Evolutionary conservation across 2,888 invertebrate species (phyloP), one percentile per base, ranked within the genome.

Genomic region (Argyresthia albistria): DNA sequence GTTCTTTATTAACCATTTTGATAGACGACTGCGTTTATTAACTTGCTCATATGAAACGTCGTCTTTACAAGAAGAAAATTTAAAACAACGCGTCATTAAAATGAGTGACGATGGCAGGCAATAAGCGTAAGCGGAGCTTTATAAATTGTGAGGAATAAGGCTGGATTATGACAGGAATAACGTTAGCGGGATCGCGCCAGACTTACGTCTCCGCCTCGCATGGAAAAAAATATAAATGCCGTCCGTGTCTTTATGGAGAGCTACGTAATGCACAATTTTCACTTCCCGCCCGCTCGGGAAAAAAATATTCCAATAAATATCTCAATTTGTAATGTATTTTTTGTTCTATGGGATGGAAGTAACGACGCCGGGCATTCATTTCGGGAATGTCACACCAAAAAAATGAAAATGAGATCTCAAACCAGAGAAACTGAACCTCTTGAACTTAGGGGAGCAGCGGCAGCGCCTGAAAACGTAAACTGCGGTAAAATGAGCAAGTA

Each of bases 81-180:
- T 64, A 60, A 69, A 68, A 65, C 60, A 67, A 65, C 61, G 59
- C 56, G 54, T 58, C 64, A 65, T 69, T 67, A 65, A 67, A 67
- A 65, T 63, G 62, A 67, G 57, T 55, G 57, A 67, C 61, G 59
- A 60, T 54, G 55, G 56, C 52, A 55, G 55, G 62, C 63, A 65
- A 65, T 62, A 66, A 64, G 58, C 12, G 45, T 53, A 52, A 51
- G 39, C 37, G 56, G 53, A 61, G 60, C 60, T 57, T 63, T 61
- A 68, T 70, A 67, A 69, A 69, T 67, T 61, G 60, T 62, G 57
- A 57, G 58, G 59, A 65, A 60, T 58, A 57, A 65, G 64, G 57
- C 56, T 51, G 60, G 58, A 67, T 69, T 66, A 64, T 62, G 60
- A 61, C 63, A 59, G 59, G 58, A 67, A 65, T 39, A 53, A 63